These are phyloP conservation scores for Megaleporinus macrocephalus DNA, from an alignment of 2,113 vertebrate genomes.

Conservation along the genomic window DNA sequence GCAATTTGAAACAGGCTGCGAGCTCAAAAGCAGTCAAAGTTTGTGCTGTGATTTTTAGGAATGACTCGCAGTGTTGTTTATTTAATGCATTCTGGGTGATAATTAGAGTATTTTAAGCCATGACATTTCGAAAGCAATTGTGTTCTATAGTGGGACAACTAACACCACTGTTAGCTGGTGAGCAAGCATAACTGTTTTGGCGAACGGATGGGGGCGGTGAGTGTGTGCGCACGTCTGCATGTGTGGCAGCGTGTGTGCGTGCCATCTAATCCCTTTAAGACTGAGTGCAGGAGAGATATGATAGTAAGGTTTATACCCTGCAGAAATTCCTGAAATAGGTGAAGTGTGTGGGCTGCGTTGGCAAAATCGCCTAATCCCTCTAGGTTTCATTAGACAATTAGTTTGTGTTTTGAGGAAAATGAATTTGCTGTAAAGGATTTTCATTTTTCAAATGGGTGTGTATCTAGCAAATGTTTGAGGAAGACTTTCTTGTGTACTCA, in stretches of 20 bases:
- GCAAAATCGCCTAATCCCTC: conserved; percentile 67
- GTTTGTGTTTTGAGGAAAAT: conserved; percentile 57
- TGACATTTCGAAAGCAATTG: conserved; percentile 11
- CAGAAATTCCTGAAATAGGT: conserved; percentile 59
- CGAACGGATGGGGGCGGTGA: conserved; percentile 1
- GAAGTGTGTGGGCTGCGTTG: conserved; percentile 68
- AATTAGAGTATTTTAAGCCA: conserved; percentile 28
- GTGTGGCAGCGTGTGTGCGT: conserved; percentile 64
- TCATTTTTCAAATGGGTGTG: conserved; percentile 58
- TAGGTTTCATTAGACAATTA: conserved; percentile 67
- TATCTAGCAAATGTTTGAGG: conserved; percentile 58
- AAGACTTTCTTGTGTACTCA: conserved; percentile 38
- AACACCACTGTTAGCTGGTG: conserved; percentile 29
- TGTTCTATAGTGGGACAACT: conserved; percentile 11
- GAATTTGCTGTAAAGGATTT: conserved; percentile 55
- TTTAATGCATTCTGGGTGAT: conserved; percentile 15
- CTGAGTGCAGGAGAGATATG: conserved; percentile 55
- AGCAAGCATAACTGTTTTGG: conserved; percentile 30
- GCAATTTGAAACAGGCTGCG: conserved; percentile 1
- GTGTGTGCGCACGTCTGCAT: conserved; percentile 43
- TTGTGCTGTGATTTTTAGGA: neutral
- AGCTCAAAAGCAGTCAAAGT: conserved; percentile 19
- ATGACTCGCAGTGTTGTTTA: neutral
- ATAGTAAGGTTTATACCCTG: conserved; percentile 64
- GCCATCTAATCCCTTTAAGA: conserved; percentile 72